Conservation (phyloP, 1,140 invertebrate genomes). For the Galleria mellonella region DNA sequence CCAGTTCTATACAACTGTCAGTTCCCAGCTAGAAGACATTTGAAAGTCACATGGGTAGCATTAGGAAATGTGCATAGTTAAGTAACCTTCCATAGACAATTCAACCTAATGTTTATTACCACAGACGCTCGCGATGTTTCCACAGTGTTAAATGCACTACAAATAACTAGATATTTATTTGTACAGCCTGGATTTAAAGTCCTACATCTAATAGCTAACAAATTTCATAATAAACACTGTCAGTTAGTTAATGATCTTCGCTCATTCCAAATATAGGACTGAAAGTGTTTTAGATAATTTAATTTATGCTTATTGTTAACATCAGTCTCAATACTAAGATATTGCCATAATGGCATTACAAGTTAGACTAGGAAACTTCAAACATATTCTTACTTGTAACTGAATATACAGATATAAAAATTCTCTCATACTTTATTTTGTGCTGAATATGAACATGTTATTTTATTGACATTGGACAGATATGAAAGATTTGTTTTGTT, state of each 20-base stretch:
- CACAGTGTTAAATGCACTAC: constrained; percentile 68
- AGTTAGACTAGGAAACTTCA: constrained; percentile 28
- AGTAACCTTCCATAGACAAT: constrained; percentile 44
- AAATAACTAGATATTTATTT: constrained; percentile 67
- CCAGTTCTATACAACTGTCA: constrained; percentile 5
- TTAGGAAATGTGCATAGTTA: constrained; percentile 37
- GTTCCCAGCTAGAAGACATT: background rate
- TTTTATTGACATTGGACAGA: constrained; percentile 14
- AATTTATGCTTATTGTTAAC: constrained; percentile 44
- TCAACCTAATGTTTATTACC: constrained; percentile 58
- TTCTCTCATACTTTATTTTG: constrained; percentile 28
- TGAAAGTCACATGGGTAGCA: constrained; percentile 16
- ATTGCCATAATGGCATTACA: constrained; percentile 27
- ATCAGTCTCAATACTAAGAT: constrained; percentile 48
- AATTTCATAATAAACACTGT: constrained; percentile 52
- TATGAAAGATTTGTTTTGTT: constrained; percentile 12
- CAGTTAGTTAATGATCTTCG: constrained; percentile 26
- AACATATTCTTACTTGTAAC: constrained; percentile 34
- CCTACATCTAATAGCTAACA: constrained; percentile 67
- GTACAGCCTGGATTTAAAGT: constrained; percentile 66
- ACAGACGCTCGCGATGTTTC: constrained; percentile 52
- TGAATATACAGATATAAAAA: constrained; percentile 25
- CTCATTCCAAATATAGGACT: constrained; percentile 17
- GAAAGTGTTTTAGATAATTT: constrained; percentile 1
- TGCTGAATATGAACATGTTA: constrained; percentile 21